Evolutionary conservation across 92 coral and sea anemone species (phyloP), one percentile per base, ranked within the genome.

Genomic region (Paragorgia papillata): DNA sequence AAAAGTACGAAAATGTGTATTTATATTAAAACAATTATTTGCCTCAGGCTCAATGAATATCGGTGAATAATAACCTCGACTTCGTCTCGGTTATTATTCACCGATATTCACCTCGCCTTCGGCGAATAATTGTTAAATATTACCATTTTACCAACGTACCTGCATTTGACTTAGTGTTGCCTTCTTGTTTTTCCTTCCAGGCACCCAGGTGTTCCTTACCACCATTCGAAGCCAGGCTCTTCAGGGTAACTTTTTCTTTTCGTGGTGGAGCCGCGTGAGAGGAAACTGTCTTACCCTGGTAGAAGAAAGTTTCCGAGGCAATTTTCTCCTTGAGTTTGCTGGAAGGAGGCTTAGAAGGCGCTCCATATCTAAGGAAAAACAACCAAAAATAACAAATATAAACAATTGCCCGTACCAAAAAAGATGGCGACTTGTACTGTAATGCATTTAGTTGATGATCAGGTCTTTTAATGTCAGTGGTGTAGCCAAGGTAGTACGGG

Each of bases 241-340:
- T 83, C 55, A 91, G 65, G 0, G 98, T 83, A 2, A 94, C 97
- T 66, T 91, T 93, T 40, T 90, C 87, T 59, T 81, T 70, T n/a
- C 44, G 43, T 15, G 61, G 30, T 35, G 62, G 62, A 15, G 77
- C 50, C 0, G 91, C 76, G 56, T 79, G 62, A 2, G 90, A 57
- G 25, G 81, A 51, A 9, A 86, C 80, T 21, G 88, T 79, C 39
- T 86, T 86, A 6, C 98, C 98, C 83, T 87, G 92, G 71, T 94
- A 94, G 88, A 94, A 88, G 69, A 91, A 91, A 10, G 91, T 82
- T 20, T 96, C 83, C 15, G 84, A 78, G 31, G 80, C 73, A 73
- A 94, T 79, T 62, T 88, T 91, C 65, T 94, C 87, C 15, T 85
- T 78, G 25, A 94, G 82, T 67, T 88, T 90, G 59, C 84, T 82